Conservation (phyloP, 2,888 invertebrate species). For the Bimastos eiseni region DNA sequence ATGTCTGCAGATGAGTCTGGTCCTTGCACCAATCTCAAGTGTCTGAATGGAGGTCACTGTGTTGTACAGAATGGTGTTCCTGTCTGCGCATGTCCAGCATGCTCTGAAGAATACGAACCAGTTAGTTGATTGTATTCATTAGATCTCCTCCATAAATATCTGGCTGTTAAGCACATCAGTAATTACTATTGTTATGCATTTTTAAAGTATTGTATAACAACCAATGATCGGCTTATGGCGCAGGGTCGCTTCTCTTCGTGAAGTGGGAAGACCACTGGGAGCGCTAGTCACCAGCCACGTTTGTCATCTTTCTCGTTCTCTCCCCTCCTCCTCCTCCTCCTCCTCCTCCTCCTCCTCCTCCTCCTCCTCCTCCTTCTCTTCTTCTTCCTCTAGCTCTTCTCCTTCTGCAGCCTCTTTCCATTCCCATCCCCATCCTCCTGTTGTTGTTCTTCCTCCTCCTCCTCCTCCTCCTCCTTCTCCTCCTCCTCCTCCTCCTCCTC, state of each 20-base stretch:
- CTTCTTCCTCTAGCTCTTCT: neutral
- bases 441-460: neutral
- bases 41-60: constrained; percentile 50
- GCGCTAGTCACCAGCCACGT: too few species aligned
- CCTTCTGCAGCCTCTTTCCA: too few species aligned
- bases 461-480: neutral
- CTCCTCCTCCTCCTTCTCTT: neutral
- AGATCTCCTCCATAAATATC: too few species aligned
- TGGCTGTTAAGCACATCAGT: too few species aligned
- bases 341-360: too few species aligned
- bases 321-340: too few species aligned
- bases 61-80: constrained; percentile 47
- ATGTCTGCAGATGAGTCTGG: constrained; percentile 47
- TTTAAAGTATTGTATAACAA: too few species aligned
- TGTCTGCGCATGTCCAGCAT: constrained; percentile 52
- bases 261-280: too few species aligned
- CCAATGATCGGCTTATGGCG: too few species aligned
- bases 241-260: too few species aligned
- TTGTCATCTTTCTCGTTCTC: too few species aligned
- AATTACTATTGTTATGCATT: too few species aligned
- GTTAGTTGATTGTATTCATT: constrained; percentile 43
- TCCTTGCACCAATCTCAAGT: constrained; percentile 47
- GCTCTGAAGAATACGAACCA: constrained; percentile 52
- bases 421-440: neutral
- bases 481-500: neutral